A percentile compares a stretch with the other conserved stretches of the same genome.
Conservation (phyloP, 2,888 invertebrate species). For the Drosophila melanosoma region DNA sequence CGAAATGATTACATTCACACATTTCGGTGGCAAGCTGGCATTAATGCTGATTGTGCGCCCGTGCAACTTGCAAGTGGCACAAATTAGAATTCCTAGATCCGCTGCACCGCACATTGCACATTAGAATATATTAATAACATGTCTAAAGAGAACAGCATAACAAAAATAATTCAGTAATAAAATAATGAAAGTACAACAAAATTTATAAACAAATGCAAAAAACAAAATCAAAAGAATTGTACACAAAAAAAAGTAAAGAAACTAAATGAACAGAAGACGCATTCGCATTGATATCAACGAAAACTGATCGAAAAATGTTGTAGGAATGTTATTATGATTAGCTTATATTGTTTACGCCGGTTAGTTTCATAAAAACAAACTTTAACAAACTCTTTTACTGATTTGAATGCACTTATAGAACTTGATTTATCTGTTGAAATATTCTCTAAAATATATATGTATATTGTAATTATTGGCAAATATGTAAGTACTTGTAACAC, state of each 20-base stretch:
- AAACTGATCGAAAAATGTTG: slow-evolving; percentile 69
- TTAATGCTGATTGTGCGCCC: slow-evolving; percentile 77
- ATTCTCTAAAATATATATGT: slow-evolving; percentile 68
- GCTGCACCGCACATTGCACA: slow-evolving; percentile 40
- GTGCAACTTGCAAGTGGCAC: slow-evolving; percentile 57
- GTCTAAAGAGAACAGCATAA: slow-evolving; percentile 45
- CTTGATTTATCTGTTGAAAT: slow-evolving; percentile 55
- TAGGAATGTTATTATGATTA: slow-evolving; percentile 82
- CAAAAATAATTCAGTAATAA: slow-evolving; percentile 50
- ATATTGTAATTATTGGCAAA: slow-evolving; percentile 65
- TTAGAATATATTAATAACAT: slow-evolving; percentile 46
- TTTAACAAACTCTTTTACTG: slow-evolving; percentile 75
- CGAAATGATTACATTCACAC: slow-evolving; percentile 61
- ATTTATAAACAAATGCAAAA: slow-evolving; percentile 57
- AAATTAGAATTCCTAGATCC: slow-evolving; percentile 12
- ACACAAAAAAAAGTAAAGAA: slow-evolving; percentile 11
- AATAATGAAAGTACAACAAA: slow-evolving; percentile 51
- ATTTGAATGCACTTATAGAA: slow-evolving; percentile 64
- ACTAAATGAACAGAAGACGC: slow-evolving; percentile 11
- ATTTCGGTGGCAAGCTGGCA: slow-evolving; percentile 77
- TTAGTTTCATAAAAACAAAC: slow-evolving; percentile 71
- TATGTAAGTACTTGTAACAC: slow-evolving; percentile 56
- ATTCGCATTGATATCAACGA: slow-evolving; percentile 44
- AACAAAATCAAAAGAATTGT: slow-evolving; percentile 52
- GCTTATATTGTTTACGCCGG: slow-evolving; percentile 56